Percentiles rank a stretch among this genome's conserved stretches.
Conservation (phyloP, 2,113 vertebrate genomes). For the Callaeas wilsoni region DNA sequence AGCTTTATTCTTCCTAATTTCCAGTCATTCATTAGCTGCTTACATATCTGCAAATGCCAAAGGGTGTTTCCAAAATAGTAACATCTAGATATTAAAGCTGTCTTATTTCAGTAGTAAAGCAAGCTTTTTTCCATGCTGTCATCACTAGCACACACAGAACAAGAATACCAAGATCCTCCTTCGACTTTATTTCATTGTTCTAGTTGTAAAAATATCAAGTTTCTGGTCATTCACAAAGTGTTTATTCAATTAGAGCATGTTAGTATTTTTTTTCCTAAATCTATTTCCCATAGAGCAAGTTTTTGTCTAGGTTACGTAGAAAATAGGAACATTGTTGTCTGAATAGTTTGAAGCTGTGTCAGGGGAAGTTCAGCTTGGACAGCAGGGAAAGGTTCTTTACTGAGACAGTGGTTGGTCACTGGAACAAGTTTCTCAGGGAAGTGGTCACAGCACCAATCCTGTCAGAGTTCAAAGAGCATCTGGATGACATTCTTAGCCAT, state of each 20-base stretch:
- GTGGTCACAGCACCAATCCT: neutral
- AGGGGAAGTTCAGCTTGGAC: neutral
- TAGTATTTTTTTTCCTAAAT: neutral
- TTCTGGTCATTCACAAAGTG: constrained; percentile 9
- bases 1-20: constrained; percentile 35
- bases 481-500: neutral
- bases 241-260: neutral
- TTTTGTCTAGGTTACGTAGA: neutral
- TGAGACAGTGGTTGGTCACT: neutral
- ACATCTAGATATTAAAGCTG: constrained; percentile 32
- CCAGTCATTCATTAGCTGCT: constrained; percentile 46
- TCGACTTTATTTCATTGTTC: neutral
- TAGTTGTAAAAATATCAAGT: neutral
- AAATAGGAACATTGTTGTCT: neutral
- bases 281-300: neutral
- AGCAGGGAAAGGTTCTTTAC: neutral
- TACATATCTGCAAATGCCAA: constrained; percentile 43
- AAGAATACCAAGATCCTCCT: neutral
- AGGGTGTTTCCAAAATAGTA: constrained; percentile 45
- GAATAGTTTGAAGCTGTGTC: neutral
- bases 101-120: neutral
- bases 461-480: neutral
- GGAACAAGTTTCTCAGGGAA: neutral
- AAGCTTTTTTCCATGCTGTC: constrained; percentile 35
- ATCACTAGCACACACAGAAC: neutral